These are phyloP conservation scores for Labroides dimidiatus DNA, from an alignment of 2,797 vertebrate species.

Conservation along the genomic window DNA sequence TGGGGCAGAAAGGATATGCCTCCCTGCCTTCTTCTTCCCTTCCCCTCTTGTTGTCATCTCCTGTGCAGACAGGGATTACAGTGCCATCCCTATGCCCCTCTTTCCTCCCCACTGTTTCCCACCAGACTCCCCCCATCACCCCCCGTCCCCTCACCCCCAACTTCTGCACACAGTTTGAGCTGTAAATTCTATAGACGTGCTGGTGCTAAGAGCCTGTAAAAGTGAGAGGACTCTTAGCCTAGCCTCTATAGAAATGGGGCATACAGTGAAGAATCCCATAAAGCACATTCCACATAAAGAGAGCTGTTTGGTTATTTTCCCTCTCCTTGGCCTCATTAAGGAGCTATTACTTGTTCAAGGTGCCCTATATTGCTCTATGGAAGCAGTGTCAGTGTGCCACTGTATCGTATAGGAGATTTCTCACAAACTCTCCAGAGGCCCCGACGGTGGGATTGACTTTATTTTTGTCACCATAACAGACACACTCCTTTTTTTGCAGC, in stretches of 20 bases:
- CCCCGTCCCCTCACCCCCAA: neutral
- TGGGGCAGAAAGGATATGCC: conserved; percentile 38
- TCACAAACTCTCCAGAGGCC: conserved; percentile 37
- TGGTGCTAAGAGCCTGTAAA: conserved; percentile 78
- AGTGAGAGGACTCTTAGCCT: conserved; percentile 55
- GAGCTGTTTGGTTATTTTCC: conserved; percentile 72
- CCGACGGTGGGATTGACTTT: neutral
- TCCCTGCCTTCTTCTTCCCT: conserved; percentile 39
- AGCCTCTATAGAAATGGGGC: conserved; percentile 56
- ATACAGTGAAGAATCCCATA: conserved; percentile 75
- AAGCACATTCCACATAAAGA: conserved; percentile 80
- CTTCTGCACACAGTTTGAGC: conserved; percentile 58
- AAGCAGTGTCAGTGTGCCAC: conserved; percentile 52
- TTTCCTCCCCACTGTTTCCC: conserved; percentile 2
- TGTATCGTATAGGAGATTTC: conserved; percentile 50
- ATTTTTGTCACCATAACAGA: conserved; percentile 36
- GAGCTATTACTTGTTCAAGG: conserved; percentile 74
- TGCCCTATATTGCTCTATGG: conserved; percentile 68
- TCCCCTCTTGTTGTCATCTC: conserved; percentile 44
- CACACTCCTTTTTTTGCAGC: conserved; percentile 32
- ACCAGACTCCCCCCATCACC: conserved; percentile 11
- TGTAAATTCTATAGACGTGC: conserved; percentile 76
- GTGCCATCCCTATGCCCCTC: conserved; percentile 18
- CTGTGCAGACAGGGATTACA: conserved; percentile 43
- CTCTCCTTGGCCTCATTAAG: conserved; percentile 80